These are phyloP conservation scores for Cervus canadensis DNA, from an alignment of 2,113 vertebrate genomes.

Conservation along the genomic window DNA sequence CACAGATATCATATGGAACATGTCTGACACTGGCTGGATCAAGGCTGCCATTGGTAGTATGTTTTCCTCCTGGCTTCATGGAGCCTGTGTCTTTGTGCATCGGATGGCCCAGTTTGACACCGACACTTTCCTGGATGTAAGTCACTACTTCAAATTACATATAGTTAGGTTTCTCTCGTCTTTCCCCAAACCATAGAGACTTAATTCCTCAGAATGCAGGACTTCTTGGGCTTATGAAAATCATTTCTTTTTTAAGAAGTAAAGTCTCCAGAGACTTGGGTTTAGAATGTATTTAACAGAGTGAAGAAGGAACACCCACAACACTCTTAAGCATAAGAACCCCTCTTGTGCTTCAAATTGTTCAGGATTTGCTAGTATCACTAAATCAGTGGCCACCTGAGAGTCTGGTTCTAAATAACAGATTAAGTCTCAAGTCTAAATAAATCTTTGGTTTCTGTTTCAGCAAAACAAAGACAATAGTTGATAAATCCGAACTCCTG, in stretches of 20 bases:
- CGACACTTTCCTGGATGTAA: conserved; percentile 74
- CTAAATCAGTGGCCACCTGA: not conserved
- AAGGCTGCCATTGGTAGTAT: conserved; percentile 81
- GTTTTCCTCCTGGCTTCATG: conserved; percentile 82
- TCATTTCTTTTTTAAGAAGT: conserved; percentile 42
- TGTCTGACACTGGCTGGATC: conserved; percentile 83
- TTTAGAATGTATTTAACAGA: conserved; percentile 15
- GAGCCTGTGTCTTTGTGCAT: conserved; percentile 80
- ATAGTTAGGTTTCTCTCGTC: not conserved
- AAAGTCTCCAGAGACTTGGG: not conserved
- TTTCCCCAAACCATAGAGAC: conserved; percentile 8
- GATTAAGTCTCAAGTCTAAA: conserved; percentile 51
- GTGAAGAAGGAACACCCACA: conserved; percentile 4
- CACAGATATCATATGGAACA: conserved; percentile 82
- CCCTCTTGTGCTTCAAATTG: not conserved
- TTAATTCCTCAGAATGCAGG: not conserved
- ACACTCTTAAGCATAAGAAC: not conserved
- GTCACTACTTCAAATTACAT: not conserved
- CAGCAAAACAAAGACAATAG: not conserved
- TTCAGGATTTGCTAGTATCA: conserved; percentile 22
- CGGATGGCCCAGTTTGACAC: conserved; percentile 78
- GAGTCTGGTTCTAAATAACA: not conserved
- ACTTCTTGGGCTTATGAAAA: conserved; percentile 31
- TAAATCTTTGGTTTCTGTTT: conserved; percentile 46
- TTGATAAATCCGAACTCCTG: not conserved